Evolutionary conservation across 2,888 invertebrate genomes (phyloP), one percentile per base, ranked within the genome.

Genomic region (Catocala sponsa): DNA sequence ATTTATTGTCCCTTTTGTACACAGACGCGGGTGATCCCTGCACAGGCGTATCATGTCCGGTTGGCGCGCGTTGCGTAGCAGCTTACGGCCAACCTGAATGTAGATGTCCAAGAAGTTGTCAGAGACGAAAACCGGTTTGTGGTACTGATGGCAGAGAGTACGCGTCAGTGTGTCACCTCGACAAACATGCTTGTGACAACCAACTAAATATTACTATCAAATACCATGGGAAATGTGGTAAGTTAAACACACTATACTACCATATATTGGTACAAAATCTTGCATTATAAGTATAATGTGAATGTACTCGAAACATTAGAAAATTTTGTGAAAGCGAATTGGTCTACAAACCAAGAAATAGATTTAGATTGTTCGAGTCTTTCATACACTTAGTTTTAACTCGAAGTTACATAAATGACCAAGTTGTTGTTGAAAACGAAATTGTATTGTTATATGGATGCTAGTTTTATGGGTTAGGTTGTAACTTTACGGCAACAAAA

Each of bases 121-220:
- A 97, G 70, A 95, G 96, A 85, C 96, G 97, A 79, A 96, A 98
- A 81, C 97, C 98, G 5, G 98, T 98, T 7, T 98, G 98, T 83
- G 98, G 98, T 32, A 97, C 97, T 12, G 98, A 98, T 87, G 98
- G 98, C 6, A 96, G 96, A 79, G 96, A 98, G 69, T 98, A 98
- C 90, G 96, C 97, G 43, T 98, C 98, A 83, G 96, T 97, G 44
- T 98, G 98, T 84, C 97, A 98, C 87, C 97, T 98, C 95, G 96
- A 97, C 81, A 95, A 96, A 78, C 96, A 96, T 46, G 97, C 98
- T 2, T 99, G 98, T 88, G 95, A 96, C 68, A 95, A 95, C 76
- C 96, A 96, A 72, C 94, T 96, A 66, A 97, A 97, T 84, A 96
- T 98, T 74, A 96, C 96, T 25, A 95, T 98, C 74, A 97, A 97